phyloP scores from a whole-genome alignment of 2,113 vertebrate genomes.

The Spilogale gracilis region DNA sequence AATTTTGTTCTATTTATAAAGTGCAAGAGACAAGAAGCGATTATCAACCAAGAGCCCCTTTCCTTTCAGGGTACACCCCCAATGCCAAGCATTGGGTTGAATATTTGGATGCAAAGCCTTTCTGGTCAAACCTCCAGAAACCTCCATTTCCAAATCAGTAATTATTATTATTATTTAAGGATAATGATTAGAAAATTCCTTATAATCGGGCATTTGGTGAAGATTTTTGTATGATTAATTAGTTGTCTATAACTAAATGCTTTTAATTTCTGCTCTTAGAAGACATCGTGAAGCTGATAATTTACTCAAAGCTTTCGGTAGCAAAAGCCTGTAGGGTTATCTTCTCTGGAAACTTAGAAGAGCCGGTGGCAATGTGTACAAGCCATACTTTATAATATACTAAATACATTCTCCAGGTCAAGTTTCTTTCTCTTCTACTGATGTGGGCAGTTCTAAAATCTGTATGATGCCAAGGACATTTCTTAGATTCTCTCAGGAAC shows the following conservation, averaged over 20 bases:
- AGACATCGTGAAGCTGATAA: background rate
- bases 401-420: background rate
- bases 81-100: accelerated
- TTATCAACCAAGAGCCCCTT: accelerated
- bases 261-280: background rate
- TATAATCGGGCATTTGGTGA: background rate
- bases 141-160: background rate
- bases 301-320: background rate
- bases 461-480: background rate
- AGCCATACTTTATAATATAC: background rate
- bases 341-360: background rate
- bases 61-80: accelerated
- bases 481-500: slow-evolving; percentile 63
- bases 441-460: background rate
- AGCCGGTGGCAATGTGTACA: background rate
- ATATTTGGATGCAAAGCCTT: background rate
- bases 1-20: background rate
- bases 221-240: background rate
- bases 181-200: background rate
- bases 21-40: accelerated
- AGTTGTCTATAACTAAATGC: background rate
- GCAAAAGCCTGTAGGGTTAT: too few species aligned
- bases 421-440: background rate
- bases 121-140: background rate
- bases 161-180: background rate